These are phyloP conservation scores for Helicolenus hilgendorfi DNA, from an alignment of 2,797 vertebrate genomes.

Conservation along the genomic window DNA sequence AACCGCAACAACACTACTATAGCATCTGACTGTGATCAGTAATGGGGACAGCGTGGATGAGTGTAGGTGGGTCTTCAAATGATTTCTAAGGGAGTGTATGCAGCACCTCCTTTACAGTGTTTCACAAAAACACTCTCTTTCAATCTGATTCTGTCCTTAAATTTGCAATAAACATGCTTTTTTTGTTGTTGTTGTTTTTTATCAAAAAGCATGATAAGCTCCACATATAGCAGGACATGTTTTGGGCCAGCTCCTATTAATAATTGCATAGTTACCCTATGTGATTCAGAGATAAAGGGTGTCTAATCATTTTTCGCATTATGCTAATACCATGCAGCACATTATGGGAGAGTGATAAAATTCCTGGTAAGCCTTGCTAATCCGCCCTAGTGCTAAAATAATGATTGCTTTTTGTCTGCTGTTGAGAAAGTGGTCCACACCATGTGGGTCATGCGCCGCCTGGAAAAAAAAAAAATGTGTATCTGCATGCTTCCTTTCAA, in stretches of 20 bases:
- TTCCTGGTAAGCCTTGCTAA: conserved; percentile 85
- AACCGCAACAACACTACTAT: not conserved
- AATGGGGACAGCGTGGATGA: not conserved
- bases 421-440: conserved; percentile 70
- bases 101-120: not conserved
- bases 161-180: conserved; percentile 1
- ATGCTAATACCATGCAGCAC: conserved; percentile 81
- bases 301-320: conserved; percentile 82
- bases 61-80: not conserved
- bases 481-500: conserved; percentile 57
- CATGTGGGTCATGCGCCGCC: conserved; percentile 68
- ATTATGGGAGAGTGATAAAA: conserved; percentile 82
- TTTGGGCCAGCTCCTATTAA: conserved; percentile 66
- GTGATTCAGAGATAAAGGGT: conserved; percentile 80
- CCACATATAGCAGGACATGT: conserved; percentile 40
- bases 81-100: not conserved
- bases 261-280: conserved; percentile 76
- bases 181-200: not conserved
- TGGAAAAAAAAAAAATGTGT: conserved; percentile 30
- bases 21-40: not conserved
- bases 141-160: not conserved
- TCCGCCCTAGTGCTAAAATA: conserved; percentile 83
- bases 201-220: conserved; percentile 30
- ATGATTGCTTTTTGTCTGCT: conserved; percentile 85
- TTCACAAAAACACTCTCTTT: conserved; percentile 10